These are phyloP conservation scores for Aphelenchoides bicaudatus DNA, from an alignment of 2,888 invertebrate species.

Conservation along the genomic window DNA sequence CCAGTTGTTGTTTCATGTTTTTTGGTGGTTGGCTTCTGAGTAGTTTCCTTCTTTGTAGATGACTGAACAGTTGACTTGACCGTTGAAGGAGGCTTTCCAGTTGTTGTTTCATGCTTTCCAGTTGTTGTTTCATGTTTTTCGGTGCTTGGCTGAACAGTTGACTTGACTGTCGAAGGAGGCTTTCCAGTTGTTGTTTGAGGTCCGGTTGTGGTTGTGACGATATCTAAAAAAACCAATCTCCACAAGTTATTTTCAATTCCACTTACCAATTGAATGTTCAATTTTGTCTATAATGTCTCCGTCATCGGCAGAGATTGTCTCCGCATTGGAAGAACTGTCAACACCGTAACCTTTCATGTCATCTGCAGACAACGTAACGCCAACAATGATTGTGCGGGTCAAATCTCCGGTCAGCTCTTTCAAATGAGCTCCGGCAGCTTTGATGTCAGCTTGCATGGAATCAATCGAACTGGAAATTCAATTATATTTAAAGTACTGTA, in stretches of 20 bases:
- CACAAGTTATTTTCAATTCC: neutral
- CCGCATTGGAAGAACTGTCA: neutral
- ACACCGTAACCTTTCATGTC: neutral
- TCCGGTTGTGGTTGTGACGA: neutral
- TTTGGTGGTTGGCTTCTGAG: too few relatives aligned
- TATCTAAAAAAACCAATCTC: neutral
- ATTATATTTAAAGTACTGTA: neutral
- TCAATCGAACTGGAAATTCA: neutral
- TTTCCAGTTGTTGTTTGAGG: neutral
- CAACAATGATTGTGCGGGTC: slow-evolving; percentile 7
- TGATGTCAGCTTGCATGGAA: slow-evolving; percentile 7
- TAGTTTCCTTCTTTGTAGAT: too few relatives aligned
- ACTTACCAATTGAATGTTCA: slow-evolving; percentile 9
- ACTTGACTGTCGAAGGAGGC: neutral
- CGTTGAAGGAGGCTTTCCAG: too few relatives aligned
- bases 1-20: too few relatives aligned
- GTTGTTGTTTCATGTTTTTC: too few relatives aligned
- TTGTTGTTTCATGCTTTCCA: too few relatives aligned
- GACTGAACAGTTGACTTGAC: too few relatives aligned
- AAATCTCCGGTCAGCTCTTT: neutral
- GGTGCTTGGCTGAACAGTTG: too few relatives aligned
- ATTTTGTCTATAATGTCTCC: slow-evolving; percentile 7
- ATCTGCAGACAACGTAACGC: neutral
- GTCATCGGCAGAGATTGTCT: neutral
- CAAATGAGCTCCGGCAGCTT: neutral